Percentiles rank a stretch among this genome's conserved stretches.
Evolutionary conservation across 2,113 vertebrate species (phyloP).

Genomic region (Tupaia tana): DNA sequence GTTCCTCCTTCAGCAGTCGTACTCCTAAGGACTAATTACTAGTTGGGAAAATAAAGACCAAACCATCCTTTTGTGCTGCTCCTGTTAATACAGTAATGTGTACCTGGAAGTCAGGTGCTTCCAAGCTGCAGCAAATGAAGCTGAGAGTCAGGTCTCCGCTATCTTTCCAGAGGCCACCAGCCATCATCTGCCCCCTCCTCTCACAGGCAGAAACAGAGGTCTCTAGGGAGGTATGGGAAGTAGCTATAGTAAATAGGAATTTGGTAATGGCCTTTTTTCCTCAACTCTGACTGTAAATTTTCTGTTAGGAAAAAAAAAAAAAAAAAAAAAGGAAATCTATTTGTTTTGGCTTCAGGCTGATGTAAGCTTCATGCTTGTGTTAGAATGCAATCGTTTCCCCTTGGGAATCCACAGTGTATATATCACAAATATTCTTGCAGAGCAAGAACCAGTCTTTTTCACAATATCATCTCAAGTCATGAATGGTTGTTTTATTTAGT

Average conservation of each 20-base stretch:
- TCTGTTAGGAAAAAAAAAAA: not conserved
- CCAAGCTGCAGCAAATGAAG: not conserved
- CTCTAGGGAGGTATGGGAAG: not conserved
- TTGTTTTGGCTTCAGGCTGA: conserved; percentile 72
- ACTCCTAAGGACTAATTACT: not conserved
- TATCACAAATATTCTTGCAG: not conserved
- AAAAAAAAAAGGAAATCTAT: not conserved
- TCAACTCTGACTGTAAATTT: conserved; percentile 41
- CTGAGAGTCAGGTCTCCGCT: not conserved
- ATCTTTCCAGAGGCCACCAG: not conserved
- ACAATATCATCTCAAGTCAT: conserved; percentile 9
- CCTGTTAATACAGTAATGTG: accelerated
- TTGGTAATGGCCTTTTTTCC: not conserved
- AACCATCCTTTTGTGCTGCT: not conserved
- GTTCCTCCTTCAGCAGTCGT: not conserved
- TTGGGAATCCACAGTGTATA: not conserved
- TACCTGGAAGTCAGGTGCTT: not conserved
- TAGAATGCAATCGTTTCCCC: conserved; percentile 40
- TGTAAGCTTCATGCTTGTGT: conserved; percentile 43
- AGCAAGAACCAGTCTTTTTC: conserved; percentile 40
- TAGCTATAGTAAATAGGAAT: not conserved
- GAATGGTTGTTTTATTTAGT: conserved; percentile 9
- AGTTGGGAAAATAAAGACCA: conserved; percentile 28
- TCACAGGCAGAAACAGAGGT: not conserved
- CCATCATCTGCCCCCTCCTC: not conserved